Conservation (phyloP, 1,140 invertebrate species). For the Zaprionus taronus region DNA sequence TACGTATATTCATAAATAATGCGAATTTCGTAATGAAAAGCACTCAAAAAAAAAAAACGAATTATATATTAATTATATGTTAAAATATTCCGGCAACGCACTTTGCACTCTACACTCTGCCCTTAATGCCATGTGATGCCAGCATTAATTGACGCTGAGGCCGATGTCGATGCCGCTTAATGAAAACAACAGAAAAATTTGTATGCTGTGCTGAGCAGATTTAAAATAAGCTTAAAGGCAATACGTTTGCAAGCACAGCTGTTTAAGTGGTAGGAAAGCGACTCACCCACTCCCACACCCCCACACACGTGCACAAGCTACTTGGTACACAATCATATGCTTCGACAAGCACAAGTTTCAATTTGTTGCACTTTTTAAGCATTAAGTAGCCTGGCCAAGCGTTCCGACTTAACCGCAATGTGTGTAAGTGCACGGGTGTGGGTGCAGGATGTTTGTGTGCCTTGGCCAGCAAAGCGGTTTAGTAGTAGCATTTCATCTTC, state of each 20-base stretch:
- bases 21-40: not conserved
- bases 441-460: slow-evolving; percentile 4
- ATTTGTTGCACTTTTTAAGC: slow-evolving; percentile 83
- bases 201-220: slow-evolving; percentile 30
- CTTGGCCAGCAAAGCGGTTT: slow-evolving; percentile 71
- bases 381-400: slow-evolving; percentile 67
- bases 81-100: slow-evolving; percentile 8
- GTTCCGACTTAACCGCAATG: slow-evolving; percentile 58
- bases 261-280: slow-evolving; percentile 55
- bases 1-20: not conserved
- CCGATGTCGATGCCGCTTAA: slow-evolving; percentile 13
- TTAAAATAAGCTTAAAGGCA: slow-evolving; percentile 57
- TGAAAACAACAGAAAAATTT: slow-evolving; percentile 24
- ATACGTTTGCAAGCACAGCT: slow-evolving; percentile 65
- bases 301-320: slow-evolving; percentile 21
- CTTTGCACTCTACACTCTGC: slow-evolving; percentile 4
- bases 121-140: slow-evolving; percentile 29
- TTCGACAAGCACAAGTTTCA: slow-evolving; percentile 83
- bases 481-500: slow-evolving; percentile 70
- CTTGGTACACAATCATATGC: slow-evolving; percentile 79
- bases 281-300: slow-evolving; percentile 18
- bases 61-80: slow-evolving; percentile 5
- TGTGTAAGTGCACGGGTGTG: slow-evolving; percentile 14
- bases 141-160: slow-evolving; percentile 23
- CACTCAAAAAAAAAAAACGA: not conserved